Evolutionary conservation across 2,113 vertebrate species (phyloP).

Genomic region (Alexandromys fortis): DNA sequence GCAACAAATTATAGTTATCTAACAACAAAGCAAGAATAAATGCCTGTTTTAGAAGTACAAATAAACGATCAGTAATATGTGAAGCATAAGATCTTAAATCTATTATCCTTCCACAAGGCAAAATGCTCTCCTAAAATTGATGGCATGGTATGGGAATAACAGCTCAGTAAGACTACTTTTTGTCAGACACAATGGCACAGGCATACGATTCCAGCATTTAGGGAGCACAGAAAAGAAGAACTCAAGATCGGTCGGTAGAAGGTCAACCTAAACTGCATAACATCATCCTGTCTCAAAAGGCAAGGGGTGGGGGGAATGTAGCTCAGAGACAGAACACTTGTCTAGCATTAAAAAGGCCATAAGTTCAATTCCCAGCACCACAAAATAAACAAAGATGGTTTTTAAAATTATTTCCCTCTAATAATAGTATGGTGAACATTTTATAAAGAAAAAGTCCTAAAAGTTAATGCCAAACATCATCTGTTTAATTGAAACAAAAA

Average conservation of each 20-base stretch:
- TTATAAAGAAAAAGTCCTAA: background rate
- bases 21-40: background rate
- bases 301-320: background rate
- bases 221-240: background rate
- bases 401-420: background rate
- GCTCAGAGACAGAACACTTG: background rate
- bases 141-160: background rate
- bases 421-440: background rate
- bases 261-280: background rate
- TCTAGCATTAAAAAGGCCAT: background rate
- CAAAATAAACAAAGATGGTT: background rate
- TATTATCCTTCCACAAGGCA: background rate
- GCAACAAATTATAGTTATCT: background rate
- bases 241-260: background rate
- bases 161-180: background rate
- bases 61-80: background rate
- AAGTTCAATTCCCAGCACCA: background rate
- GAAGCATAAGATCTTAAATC: background rate
- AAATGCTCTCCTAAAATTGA: background rate
- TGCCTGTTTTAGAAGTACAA: background rate
- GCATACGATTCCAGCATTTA: background rate
- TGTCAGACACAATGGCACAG: background rate
- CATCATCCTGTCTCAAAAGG: background rate
- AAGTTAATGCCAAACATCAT: slow-evolving; percentile 19
- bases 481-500: slow-evolving; percentile 55